A percentile compares a stretch with the other conserved stretches of the same genome.
Evolutionary conservation across 2,797 vertebrate genomes (phyloP).

Genomic region (Tragelaphus eurycerus): DNA sequence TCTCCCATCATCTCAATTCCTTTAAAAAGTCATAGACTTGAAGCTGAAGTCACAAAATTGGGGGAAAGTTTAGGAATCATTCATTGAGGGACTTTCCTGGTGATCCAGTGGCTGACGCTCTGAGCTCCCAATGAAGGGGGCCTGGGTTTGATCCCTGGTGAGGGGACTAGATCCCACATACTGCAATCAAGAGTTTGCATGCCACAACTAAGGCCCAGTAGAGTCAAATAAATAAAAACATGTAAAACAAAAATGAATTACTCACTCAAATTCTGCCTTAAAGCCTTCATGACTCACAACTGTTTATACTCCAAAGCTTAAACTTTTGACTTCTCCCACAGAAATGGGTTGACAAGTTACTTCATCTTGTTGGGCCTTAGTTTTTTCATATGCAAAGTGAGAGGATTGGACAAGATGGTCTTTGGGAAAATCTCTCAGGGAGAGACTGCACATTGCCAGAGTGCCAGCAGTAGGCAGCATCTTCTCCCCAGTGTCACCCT

Average conservation of each 20-base stretch:
- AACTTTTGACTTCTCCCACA: background rate
- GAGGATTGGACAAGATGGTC: rapidly evolving
- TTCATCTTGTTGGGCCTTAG: background rate
- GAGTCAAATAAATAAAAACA: background rate
- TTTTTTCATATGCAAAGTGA: background rate
- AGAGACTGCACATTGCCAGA: background rate
- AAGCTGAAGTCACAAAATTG: background rate
- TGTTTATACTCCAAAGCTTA: background rate
- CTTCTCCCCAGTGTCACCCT: background rate
- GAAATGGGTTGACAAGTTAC: background rate
- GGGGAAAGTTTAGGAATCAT: background rate
- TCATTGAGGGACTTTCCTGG: background rate
- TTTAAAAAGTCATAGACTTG: background rate
- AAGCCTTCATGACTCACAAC: background rate
- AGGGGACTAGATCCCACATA: background rate
- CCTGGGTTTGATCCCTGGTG: background rate
- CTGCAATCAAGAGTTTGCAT: background rate
- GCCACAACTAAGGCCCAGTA: background rate
- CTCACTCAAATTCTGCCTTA: background rate
- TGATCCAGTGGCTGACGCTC: background rate
- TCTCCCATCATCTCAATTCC: background rate
- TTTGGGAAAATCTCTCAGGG: background rate
- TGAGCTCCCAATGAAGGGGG: background rate
- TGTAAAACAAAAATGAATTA: background rate
- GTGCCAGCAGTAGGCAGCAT: background rate